phyloP scores from a whole-genome alignment of 1,140 invertebrate genomes.

The Neelides sp. region DNA sequence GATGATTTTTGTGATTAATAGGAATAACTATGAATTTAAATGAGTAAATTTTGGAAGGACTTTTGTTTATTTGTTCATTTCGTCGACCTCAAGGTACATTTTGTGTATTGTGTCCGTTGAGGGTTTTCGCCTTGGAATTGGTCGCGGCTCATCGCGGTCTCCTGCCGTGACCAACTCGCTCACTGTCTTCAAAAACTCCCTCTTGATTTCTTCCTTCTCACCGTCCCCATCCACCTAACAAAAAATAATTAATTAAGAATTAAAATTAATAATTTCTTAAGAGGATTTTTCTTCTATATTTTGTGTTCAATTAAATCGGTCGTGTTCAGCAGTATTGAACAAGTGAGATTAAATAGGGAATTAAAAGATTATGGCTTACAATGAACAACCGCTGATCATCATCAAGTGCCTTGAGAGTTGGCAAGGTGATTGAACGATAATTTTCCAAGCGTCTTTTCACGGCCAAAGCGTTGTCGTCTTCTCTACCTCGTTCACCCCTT shows the following conservation, averaged over 20 bases:
- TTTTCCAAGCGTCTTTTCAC: slow-evolving; percentile 65
- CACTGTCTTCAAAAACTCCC: slow-evolving; percentile 11
- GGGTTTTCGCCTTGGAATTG: slow-evolving; percentile 14
- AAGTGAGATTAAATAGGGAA: slow-evolving; percentile 1
- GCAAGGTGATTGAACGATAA: slow-evolving; percentile 71
- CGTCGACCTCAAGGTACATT: slow-evolving; percentile 36
- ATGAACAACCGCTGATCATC: slow-evolving; percentile 61
- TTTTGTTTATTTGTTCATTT: slow-evolving; percentile 4
- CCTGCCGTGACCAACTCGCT: slow-evolving; percentile 2
- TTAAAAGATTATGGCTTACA: slow-evolving; percentile 43
- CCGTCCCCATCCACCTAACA: slow-evolving; percentile 64
- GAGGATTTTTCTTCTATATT: background rate
- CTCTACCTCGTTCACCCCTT: slow-evolving; percentile 45
- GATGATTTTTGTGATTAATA: no score
- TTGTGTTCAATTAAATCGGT: background rate
- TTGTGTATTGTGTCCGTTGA: slow-evolving; percentile 33
- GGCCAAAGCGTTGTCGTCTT: slow-evolving; percentile 64
- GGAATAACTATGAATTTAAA: no score
- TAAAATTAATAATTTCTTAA: slow-evolving; percentile 6
- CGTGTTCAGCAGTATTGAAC: background rate
- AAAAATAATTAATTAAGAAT: slow-evolving; percentile 12
- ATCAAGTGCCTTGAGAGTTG: slow-evolving; percentile 71
- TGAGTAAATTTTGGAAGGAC: background rate
- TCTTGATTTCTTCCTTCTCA: slow-evolving; percentile 39
- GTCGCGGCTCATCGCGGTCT: background rate